Evolutionary conservation across 1,140 invertebrate species (phyloP).

Genomic region (Drosophila prosaltans): DNA sequence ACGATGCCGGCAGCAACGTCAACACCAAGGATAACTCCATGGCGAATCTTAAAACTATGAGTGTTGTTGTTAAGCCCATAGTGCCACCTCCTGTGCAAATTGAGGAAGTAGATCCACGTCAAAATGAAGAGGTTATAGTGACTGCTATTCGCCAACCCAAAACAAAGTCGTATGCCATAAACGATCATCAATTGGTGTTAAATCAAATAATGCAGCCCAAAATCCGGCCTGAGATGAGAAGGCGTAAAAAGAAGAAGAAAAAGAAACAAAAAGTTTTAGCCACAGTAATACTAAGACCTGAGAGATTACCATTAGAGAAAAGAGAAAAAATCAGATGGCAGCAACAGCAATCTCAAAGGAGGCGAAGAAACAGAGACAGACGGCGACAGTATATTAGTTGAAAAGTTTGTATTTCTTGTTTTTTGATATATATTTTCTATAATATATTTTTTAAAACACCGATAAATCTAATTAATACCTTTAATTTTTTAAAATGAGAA

Average conservation of each 20-base stretch:
- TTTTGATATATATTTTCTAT: not conserved
- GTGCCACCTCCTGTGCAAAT: not conserved
- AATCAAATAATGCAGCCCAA: not conserved
- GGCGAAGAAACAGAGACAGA: not conserved
- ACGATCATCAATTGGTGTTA: not conserved
- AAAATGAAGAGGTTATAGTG: too few relatives aligned
- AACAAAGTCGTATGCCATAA: not conserved
- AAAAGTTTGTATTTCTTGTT: too few relatives aligned
- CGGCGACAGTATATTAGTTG: not conserved
- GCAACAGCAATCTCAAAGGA: not conserved
- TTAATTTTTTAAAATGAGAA: too few relatives aligned
- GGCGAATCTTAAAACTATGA: slow-evolving; percentile 13
- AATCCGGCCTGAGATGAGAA: not conserved
- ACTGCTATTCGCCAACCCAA: not conserved
- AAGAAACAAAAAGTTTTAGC: slow-evolving; percentile 10
- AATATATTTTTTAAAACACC: not conserved
- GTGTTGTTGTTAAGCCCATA: slow-evolving; percentile 12
- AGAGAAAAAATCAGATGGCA: not conserved
- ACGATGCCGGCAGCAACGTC: not conserved
- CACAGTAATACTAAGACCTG: not conserved
- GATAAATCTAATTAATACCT: too few relatives aligned
- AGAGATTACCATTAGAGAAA: not conserved
- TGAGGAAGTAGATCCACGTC: not conserved
- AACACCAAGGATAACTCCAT: not conserved
- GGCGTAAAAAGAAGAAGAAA: slow-evolving; percentile 11